phyloP scores from a whole-genome alignment of 2,113 vertebrate species.

The Aepyceros melampus region DNA sequence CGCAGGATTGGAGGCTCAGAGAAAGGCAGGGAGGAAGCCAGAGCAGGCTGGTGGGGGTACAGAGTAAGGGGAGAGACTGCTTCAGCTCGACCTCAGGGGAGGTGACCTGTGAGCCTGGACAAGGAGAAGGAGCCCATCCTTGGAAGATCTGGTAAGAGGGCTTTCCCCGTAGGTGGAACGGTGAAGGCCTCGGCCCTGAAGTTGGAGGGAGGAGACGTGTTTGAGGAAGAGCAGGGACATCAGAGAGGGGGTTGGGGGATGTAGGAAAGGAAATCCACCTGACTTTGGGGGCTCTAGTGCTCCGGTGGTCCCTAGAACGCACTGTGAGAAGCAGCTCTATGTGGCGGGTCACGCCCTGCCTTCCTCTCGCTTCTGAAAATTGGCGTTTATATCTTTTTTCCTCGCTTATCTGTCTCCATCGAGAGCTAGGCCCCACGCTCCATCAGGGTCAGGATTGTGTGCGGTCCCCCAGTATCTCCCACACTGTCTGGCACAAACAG shows the following conservation, averaged over 20 bases:
- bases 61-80: not conserved
- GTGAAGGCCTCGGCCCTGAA: not conserved
- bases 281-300: not conserved
- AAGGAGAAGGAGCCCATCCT: not conserved
- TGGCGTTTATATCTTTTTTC: not conserved
- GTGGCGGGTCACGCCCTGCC: not conserved
- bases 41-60: not conserved
- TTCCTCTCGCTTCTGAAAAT: not conserved
- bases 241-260: not conserved
- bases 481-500: not conserved
- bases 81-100: not conserved
- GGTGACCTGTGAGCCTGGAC: not conserved
- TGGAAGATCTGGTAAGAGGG: not conserved
- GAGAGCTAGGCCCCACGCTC: not conserved
- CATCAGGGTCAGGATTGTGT: not conserved
- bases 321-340: not conserved
- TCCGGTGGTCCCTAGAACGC: not conserved
- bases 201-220: not conserved
- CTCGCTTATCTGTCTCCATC: not conserved
- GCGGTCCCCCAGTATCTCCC: not conserved
- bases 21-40: not conserved
- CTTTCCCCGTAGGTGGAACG: not conserved
- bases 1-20: rapidly evolving
- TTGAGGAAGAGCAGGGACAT: not conserved
- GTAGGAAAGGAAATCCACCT: not conserved